Evolutionary conservation across 2,113 vertebrate species (phyloP).

Genomic region (Dendropsophus ebraccatus): DNA sequence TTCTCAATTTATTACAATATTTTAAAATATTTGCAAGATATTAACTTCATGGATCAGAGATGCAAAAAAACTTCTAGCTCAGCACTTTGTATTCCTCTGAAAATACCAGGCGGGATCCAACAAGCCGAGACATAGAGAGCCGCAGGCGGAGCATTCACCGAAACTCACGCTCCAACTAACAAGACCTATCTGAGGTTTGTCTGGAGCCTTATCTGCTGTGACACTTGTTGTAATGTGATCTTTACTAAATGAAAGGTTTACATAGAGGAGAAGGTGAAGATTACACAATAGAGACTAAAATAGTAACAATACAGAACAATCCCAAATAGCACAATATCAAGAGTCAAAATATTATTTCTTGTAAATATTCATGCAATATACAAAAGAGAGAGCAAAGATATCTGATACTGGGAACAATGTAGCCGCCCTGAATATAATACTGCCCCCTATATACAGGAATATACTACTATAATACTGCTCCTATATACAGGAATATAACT

Average conservation of each 20-base stretch:
- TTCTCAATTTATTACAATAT: background rate
- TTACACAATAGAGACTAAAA: background rate
- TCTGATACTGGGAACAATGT: background rate
- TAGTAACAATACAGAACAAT: no score
- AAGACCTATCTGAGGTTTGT: background rate
- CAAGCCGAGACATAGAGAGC: conserved; percentile 10
- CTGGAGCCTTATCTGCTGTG: background rate
- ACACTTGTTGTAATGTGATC: conserved; percentile 5
- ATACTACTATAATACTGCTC: background rate
- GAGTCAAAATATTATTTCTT: no score
- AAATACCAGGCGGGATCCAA: conserved; percentile 24
- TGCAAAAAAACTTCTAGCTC: conserved; percentile 2
- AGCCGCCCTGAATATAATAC: background rate
- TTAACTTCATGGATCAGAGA: background rate
- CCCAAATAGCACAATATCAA: no score
- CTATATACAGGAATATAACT: background rate
- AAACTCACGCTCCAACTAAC: background rate
- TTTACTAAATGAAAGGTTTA: background rate
- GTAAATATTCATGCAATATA: no score
- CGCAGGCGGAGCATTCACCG: background rate
- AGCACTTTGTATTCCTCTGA: conserved; percentile 17
- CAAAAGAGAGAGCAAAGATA: no score
- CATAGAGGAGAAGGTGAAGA: background rate
- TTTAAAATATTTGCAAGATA: background rate
- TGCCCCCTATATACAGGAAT: background rate